A percentile compares a stretch with the other conserved stretches of the same genome.
Conservation (phyloP, 2,888 invertebrate genomes). For the Stegana nigrithorax region DNA sequence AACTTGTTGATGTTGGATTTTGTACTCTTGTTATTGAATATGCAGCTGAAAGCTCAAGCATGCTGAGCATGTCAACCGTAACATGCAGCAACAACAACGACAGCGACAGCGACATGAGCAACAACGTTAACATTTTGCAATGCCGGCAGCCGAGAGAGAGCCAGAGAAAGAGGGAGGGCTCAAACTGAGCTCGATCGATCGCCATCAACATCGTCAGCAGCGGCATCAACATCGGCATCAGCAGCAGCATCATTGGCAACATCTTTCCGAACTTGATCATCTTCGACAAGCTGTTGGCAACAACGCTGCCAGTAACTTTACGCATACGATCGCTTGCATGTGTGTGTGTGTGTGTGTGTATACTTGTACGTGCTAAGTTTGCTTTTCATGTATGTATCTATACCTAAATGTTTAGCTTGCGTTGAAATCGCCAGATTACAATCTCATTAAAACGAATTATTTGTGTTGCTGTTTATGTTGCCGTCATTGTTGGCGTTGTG, state of each 20-base stretch:
- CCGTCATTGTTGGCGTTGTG: constrained; percentile 33
- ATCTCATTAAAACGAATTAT: constrained; percentile 67
- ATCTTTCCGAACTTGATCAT: constrained; percentile 42
- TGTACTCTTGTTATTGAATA: constrained; percentile 5
- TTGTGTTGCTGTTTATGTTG: constrained; percentile 65
- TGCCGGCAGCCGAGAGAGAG: constrained; percentile 14
- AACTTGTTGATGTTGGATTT: constrained; percentile 50
- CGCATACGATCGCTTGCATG: constrained; percentile 16
- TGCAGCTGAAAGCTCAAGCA: constrained; percentile 51
- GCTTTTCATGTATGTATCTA: not conserved
- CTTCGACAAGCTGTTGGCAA: constrained; percentile 45
- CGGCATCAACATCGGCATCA: constrained; percentile 30
- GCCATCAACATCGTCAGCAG: constrained; percentile 44
- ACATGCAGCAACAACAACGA: constrained; percentile 44
- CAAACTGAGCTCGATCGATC: constrained; percentile 34
- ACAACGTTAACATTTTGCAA: constrained; percentile 32
- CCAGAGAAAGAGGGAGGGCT: not conserved
- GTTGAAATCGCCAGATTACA: constrained; percentile 61
- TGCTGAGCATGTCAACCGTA: constrained; percentile 61
- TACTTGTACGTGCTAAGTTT: not conserved
- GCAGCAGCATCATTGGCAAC: constrained; percentile 24
- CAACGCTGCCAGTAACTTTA: constrained; percentile 29
- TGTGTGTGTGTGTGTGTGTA: not conserved
- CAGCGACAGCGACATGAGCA: constrained; percentile 33
- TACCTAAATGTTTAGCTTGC: constrained; percentile 40